Percentiles rank a stretch among this genome's conserved stretches.
phyloP scores from a whole-genome alignment of 2,888 invertebrate genomes.

The Cheilosia variabilis region DNA sequence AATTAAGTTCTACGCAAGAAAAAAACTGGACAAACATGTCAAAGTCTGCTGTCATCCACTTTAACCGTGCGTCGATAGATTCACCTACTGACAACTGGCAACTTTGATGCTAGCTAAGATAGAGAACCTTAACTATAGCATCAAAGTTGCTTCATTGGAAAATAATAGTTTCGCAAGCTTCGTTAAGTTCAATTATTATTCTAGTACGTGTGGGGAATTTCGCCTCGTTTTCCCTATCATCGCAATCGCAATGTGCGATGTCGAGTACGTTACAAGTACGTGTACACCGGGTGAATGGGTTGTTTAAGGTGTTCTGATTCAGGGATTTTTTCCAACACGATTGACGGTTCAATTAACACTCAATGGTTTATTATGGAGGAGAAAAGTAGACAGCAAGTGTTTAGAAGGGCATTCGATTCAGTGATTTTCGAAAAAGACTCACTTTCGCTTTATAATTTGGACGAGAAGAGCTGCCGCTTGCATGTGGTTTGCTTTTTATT shows the following conservation, averaged over 20 bases:
- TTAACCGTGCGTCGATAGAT: not conserved
- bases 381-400: not conserved
- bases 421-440: not conserved
- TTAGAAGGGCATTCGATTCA: not conserved
- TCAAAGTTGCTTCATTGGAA: constrained; percentile 51
- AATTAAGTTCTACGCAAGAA: constrained; percentile 10
- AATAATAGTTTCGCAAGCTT: constrained; percentile 54
- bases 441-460: too few relatives aligned
- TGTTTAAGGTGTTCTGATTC: constrained; percentile 42
- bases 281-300: constrained; percentile 7
- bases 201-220: not conserved
- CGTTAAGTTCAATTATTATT: constrained; percentile 44
- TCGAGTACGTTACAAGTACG: not conserved
- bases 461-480: too few relatives aligned
- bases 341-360: constrained; percentile 55
- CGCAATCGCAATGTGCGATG: not conserved
- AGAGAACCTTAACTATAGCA: not conserved
- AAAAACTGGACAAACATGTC: not conserved
- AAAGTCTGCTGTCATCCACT: not conserved
- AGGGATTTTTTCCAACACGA: constrained; percentile 43
- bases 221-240: not conserved
- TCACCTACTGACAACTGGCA: not conserved
- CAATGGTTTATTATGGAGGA: constrained; percentile 1
- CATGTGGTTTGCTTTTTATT: too few relatives aligned
- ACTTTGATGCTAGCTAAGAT: not conserved